A percentile compares a stretch with the other conserved stretches of the same genome.
Conservation (phyloP, 2,888 invertebrate genomes). For the Folsomia manolachei region DNA sequence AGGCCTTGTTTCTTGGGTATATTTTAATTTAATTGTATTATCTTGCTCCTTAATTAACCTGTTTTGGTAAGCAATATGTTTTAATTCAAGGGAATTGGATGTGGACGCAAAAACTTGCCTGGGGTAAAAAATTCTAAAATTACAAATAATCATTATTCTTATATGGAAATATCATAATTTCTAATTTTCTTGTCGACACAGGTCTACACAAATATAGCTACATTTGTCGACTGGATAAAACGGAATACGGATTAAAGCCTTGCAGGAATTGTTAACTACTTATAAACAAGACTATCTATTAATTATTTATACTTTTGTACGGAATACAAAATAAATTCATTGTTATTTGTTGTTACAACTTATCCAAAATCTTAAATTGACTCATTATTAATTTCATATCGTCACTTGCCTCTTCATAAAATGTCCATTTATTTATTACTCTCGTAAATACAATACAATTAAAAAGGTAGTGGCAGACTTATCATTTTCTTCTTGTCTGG, state of each 20-base stretch:
- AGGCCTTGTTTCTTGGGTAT: slow-evolving; percentile 87
- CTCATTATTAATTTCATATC: too few relatives aligned
- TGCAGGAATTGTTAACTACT: background rate
- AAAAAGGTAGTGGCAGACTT: too few relatives aligned
- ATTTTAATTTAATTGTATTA: slow-evolving; percentile 52
- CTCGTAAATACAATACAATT: too few relatives aligned
- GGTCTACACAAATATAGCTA: slow-evolving; percentile 85
- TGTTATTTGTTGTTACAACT: background rate
- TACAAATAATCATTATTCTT: background rate
- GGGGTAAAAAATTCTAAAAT: slow-evolving; percentile 15
- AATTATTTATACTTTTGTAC: background rate
- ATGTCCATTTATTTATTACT: too few relatives aligned
- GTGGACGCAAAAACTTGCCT: slow-evolving; percentile 82
- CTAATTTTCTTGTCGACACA: slow-evolving; percentile 58
- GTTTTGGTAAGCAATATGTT: background rate
- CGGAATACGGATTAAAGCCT: slow-evolving; percentile 61
- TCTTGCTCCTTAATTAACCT: background rate
- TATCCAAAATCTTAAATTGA: too few relatives aligned
- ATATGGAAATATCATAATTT: background rate
- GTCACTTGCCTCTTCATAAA: too few relatives aligned
- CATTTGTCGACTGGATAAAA: slow-evolving; percentile 87
- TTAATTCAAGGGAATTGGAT: slow-evolving; percentile 57
- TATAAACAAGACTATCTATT: background rate
- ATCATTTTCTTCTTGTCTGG: too few relatives aligned
- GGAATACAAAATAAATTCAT: background rate